Evolutionary conservation across 2,888 invertebrate genomes (phyloP).

Genomic region (Dasypogon diadema): DNA sequence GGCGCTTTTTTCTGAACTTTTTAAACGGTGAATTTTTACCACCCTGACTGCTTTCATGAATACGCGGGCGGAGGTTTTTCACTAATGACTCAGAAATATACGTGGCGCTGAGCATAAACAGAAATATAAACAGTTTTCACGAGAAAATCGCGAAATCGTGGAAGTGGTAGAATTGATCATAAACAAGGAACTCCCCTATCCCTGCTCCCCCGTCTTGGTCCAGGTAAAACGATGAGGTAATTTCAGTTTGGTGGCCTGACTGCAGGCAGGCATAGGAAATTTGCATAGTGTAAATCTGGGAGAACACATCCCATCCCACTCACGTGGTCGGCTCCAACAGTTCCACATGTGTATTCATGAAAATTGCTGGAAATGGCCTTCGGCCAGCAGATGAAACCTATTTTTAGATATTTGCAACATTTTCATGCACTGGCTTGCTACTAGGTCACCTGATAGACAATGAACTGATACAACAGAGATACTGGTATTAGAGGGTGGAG

Average conservation of each 20-base stretch:
- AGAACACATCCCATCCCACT: background rate
- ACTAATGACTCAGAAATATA: slow-evolving; percentile 20
- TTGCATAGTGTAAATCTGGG: slow-evolving; percentile 26
- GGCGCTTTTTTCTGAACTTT: background rate
- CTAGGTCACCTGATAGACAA: background rate
- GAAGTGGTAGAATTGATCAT: slow-evolving; percentile 33
- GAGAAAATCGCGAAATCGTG: slow-evolving; percentile 33
- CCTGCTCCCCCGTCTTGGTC: background rate
- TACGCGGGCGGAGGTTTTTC: background rate
- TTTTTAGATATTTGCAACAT: slow-evolving; percentile 31
- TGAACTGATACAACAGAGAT: background rate
- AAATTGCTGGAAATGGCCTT: slow-evolving; percentile 4
- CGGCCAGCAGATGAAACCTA: slow-evolving; percentile 18
- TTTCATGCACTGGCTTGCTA: background rate
- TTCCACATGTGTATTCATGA: slow-evolving; percentile 7
- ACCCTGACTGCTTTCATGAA: background rate
- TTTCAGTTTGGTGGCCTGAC: slow-evolving; percentile 4
- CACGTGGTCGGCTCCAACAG: background rate
- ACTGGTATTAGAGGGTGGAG: background rate
- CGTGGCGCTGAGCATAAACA: slow-evolving; percentile 28
- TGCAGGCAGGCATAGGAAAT: slow-evolving; percentile 11
- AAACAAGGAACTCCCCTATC: slow-evolving; percentile 20
- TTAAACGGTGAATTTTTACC: background rate
- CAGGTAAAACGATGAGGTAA: slow-evolving; percentile 33
- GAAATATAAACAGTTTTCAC: slow-evolving; percentile 27